phyloP scores from a whole-genome alignment of 2,797 vertebrate genomes.

The Leucoraja ocellata region DNA sequence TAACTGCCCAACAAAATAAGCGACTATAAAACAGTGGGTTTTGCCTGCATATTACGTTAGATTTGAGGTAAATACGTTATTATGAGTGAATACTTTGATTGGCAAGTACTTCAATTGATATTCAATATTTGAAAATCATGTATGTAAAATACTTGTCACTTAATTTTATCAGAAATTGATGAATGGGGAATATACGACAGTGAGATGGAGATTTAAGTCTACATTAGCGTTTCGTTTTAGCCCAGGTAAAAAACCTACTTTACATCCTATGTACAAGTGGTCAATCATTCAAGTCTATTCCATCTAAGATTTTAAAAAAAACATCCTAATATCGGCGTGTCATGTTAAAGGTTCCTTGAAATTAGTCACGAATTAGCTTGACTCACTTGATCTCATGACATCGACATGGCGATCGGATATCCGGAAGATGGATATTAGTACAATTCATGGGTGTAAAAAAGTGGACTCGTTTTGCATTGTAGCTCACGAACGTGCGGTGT shows the following conservation, averaged over 20 bases:
- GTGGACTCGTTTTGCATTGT: not conserved
- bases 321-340: not conserved
- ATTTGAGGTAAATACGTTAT: not conserved
- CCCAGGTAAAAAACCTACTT: not conserved
- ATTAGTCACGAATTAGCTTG: not conserved
- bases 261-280: not conserved
- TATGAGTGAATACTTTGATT: not conserved
- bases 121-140: not conserved
- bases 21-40: not conserved
- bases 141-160: not conserved
- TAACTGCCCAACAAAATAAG: not conserved
- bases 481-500: conserved; percentile 50
- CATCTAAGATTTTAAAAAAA: no score
- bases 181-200: not conserved
- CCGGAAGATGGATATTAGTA: not conserved
- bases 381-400: not conserved
- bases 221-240: no score
- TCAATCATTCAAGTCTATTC: not conserved
- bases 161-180: not conserved
- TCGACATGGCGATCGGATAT: not conserved
- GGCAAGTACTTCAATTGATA: not conserved
- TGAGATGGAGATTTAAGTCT: not conserved
- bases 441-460: not conserved
- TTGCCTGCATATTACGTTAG: conserved; percentile 10
- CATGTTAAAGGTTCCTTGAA: not conserved